Base-by-base conservation (phyloP, 2,113 vertebrate species). In the Anser brachyrhynchus region DNA sequence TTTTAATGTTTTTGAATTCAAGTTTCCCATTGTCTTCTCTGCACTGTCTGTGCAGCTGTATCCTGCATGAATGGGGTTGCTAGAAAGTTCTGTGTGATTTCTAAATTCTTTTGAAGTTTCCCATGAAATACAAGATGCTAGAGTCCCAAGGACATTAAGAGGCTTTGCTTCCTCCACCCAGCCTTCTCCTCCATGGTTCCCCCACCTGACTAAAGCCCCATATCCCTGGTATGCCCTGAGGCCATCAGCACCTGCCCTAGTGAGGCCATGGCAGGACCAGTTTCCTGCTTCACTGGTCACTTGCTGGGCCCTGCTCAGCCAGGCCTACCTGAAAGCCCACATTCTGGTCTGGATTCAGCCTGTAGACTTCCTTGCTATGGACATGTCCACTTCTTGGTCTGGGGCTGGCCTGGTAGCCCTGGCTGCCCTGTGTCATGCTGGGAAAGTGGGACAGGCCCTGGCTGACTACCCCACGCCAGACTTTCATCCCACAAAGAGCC, bases 391-490 rank as follows among this genome's bases (percentile, higher is more conserved):
- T 18, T 17, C 17, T 17, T n/a, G 8, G 51, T 5, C 20, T 76
- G 13, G 4, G 13, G 16, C 4, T 55, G 11, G 1, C 8, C 8
- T 1, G 0, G 18, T 43, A 7, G 5, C 3, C 6, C 4, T 2
- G 19, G 8, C 10, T 77, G 31, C 20, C 21, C 13, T 64, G 9
- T 6, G 76, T 16, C 43, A 51, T 25, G 3, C 15, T 54, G 44
- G 26, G 25, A 13, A 1, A 3, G 3, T 29, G 20, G 37, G 3
- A 66, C 8, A 51, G 37, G 22, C 8, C 25, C 29, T 78, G 17
- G 1, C 6, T 69, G 26, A 6, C 5, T 22, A 39, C 16, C 20
- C 11, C 5, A 22, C 6, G 4, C 15, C 5, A 8, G 4, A 4
- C 12, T 72, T 9, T 25, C 23, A 73, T 31, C 1, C 37, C 29